Percentiles rank a stretch among this genome's conserved stretches.
These are phyloP conservation scores for Brenthis ino DNA, from an alignment of 2,888 invertebrate species.

Conservation along the genomic window DNA sequence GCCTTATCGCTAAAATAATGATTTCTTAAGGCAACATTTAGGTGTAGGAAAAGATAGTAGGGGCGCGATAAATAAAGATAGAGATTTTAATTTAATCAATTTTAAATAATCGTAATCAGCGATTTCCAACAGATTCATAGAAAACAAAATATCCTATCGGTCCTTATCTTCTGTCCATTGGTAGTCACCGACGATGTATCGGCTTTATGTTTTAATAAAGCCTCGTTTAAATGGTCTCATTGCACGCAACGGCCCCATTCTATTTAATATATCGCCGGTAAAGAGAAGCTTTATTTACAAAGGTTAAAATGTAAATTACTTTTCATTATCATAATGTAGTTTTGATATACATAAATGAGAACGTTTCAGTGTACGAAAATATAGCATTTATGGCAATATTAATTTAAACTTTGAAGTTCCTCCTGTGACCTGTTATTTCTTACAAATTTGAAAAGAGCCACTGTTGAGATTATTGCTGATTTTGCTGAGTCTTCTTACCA, in stretches of 20 bases:
- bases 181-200: conserved; percentile 18
- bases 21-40: no score
- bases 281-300: conserved; percentile 3
- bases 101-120: not conserved
- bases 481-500: no score
- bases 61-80: no score
- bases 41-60: no score
- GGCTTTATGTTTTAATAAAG: conserved; percentile 23
- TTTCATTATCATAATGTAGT: conserved; percentile 13
- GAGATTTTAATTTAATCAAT: no score
- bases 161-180: conserved; percentile 2
- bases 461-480: no score
- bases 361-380: no score
- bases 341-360: conserved; percentile 4
- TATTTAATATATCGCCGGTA: conserved; percentile 15
- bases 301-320: conserved; percentile 10
- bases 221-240: conserved; percentile 27
- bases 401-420: no score
- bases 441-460: no score
- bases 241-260: conserved; percentile 30
- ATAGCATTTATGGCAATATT: no score
- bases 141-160: not conserved
- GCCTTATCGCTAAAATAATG: no score
- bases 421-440: no score
- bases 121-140: not conserved